Evolutionary conservation across 2,888 invertebrate genomes (phyloP).

Genomic region (Drosophila siamana): DNA sequence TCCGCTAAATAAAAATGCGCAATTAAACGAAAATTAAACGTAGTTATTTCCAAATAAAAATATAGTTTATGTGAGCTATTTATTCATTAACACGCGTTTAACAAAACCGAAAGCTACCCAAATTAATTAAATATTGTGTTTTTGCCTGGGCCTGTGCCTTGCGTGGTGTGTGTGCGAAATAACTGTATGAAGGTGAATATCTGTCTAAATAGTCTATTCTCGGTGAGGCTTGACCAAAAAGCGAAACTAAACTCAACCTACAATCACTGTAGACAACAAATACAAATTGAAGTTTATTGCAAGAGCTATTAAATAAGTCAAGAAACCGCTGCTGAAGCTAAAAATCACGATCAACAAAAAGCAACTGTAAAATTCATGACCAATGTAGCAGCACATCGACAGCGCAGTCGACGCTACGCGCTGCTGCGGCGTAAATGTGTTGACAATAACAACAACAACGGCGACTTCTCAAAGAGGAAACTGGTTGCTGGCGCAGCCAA

Average conservation of each 20-base stretch:
- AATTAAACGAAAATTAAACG: not conserved
- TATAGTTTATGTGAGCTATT: conserved; percentile 2
- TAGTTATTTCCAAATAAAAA: not conserved
- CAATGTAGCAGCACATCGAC: conserved; percentile 46
- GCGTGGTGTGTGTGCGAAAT: conserved; percentile 18
- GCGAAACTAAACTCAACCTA: conserved; percentile 41
- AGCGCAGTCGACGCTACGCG: conserved; percentile 22
- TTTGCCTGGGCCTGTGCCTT: too few relatives aligned
- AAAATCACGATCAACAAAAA: conserved; percentile 75
- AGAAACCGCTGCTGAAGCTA: conserved; percentile 40
- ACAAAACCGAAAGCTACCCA: conserved; percentile 1
- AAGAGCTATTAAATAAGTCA: conserved; percentile 65
- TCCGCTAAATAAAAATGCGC: not conserved
- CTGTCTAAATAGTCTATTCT: conserved; percentile 34
- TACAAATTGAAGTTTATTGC: conserved; percentile 77
- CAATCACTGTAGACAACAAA: conserved; percentile 42
- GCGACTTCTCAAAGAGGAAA: conserved; percentile 25
- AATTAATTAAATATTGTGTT: conserved; percentile 10
- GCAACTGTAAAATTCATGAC: conserved; percentile 68
- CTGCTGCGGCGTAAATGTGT: not conserved
- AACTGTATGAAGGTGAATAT: conserved; percentile 57
- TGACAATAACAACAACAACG: not conserved
- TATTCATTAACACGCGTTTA: not conserved
- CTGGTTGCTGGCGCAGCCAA: conserved; percentile 50
- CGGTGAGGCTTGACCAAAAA: conserved; percentile 44